Base-by-base conservation (phyloP, 2,797 vertebrate genomes). In the Schizothorax lantsangensis region DNA sequence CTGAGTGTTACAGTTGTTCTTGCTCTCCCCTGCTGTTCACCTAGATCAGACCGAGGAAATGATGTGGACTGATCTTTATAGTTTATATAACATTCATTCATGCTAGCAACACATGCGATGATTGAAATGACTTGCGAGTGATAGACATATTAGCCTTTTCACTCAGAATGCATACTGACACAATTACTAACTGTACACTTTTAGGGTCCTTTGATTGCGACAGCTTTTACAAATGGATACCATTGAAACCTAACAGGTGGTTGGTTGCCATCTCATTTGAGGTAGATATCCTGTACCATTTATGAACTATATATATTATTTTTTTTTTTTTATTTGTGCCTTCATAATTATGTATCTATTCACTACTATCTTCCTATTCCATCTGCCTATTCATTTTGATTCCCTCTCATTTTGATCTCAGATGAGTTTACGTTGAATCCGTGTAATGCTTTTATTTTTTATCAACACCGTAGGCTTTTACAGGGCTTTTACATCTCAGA, bases 181-280 rank as follows among this genome's bases (percentile, higher is more conserved):
- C 95, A 93, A 93, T 94, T 95, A 97, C 96, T 95, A 96, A 97
- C 97, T 98, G 95, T 97, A 91, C 96, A 96, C 96, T 97, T 97
- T 96, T 97, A 98, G 97, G 97, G 97, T 91, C 97, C 97, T 94
- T 97, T 97, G 97, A 97, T 97, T 97, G 97, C 97, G 94, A 97
- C 97, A 95, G 97, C 97, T 96, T 97, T 97, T 97, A 97, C 97
- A 97, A 97, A 97, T 94, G 97, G 97, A 97, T 97, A 97, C 97
- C 97, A 97, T 96, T 97, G 97, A 97, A 97, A 94, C 90, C 95
- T 96, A 96, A 95, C 96, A 96, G 96, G 95, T 95, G 97, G 95
- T 96, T 95, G 95, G 95, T 96, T 97, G 95, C 96, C 96, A 96
- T 96, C 96, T 96, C 96, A 95, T 95, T 95, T 94, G 96, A 97